Evolutionary conservation across 2,888 invertebrate species (phyloP), one percentile per base, ranked within the genome.

Genomic region (Drymonia ruficornis): DNA sequence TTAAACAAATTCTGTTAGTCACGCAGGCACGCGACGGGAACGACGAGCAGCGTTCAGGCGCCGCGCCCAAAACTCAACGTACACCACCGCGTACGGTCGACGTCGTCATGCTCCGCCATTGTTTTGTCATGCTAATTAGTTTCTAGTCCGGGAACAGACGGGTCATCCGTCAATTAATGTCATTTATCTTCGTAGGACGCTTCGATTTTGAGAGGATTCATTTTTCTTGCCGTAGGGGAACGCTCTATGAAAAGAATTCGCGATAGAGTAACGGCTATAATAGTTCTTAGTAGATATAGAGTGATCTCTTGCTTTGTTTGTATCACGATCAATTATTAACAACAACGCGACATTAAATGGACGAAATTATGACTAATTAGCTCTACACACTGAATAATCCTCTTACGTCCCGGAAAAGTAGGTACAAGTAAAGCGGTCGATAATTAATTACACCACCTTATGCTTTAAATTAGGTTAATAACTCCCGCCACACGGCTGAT

Each of bases 1-100:
- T 76, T 80, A 74, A 65, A 71, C 69, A 71, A 77, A 72, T 71
- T 73, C 63, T 54, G 59, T 65, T 67, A 67, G 78, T 77, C 80
- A 80, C 81, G 79, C 74, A 70, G 70, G 54, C 68, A 60, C 64
- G 65, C 67, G 57, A 62, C 52, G 58, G 67, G 58, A 60, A 53
- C 57, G 52, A 53, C 55, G 52, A 52, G 52, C 58, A 36, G 54
- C 52, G 40, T 16, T 16, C 16, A 16, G 28, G 28, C 28, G 55
- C 53, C 28, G 55, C 53, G 45, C 49, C 50, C 28, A 28, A 15
- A n/a, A 31, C 28, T 11, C 46, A 46, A 36, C 23, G 40, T 15
- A 15, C 38, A 18, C 44, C 29, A 15, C 38, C 13, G 34, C 38
- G 34, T 38, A 15, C 15, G 28, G 43, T 15, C 50, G 50, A 43